Evolutionary conservation across 2,113 vertebrate species (phyloP).

Genomic region (Leptobrachium leishanense): DNA sequence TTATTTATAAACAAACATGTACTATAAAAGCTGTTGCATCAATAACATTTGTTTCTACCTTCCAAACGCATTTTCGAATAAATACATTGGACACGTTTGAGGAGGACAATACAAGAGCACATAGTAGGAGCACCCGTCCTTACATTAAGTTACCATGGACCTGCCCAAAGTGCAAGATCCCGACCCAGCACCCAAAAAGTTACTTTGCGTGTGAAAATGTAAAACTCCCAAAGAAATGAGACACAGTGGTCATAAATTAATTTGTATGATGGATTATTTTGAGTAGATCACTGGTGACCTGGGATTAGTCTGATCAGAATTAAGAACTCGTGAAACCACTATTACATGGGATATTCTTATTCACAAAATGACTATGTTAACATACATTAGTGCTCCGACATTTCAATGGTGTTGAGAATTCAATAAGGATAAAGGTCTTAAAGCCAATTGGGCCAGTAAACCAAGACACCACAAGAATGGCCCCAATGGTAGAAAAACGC

Average conservation of each 20-base stretch:
- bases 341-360: no score
- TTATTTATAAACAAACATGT: slow-evolving; percentile 99
- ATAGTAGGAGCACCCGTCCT: slow-evolving; percentile 52
- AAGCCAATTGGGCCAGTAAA: no score
- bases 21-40: slow-evolving; percentile 91
- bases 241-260: not conserved
- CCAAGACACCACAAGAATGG: no score
- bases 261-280: not conserved
- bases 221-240: not conserved
- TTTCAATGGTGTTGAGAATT: no score
- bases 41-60: slow-evolving; percentile 78
- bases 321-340: no score
- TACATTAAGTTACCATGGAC: slow-evolving; percentile 39
- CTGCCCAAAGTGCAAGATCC: slow-evolving; percentile 13
- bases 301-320: no score
- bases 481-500: no score
- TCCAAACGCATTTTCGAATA: slow-evolving; percentile 91
- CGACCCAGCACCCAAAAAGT: not conserved
- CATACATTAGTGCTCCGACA: no score
- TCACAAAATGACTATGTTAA: no score
- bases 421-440: no score
- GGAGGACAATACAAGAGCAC: slow-evolving; percentile 52
- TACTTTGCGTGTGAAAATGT: not conserved
- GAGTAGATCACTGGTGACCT: no score
- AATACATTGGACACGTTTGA: slow-evolving; percentile 78